Percentiles rank a stretch among this genome's conserved stretches.
These are phyloP conservation scores for Neuroscelio doddi DNA, from an alignment of 2,888 invertebrate species.

Conservation along the genomic window DNA sequence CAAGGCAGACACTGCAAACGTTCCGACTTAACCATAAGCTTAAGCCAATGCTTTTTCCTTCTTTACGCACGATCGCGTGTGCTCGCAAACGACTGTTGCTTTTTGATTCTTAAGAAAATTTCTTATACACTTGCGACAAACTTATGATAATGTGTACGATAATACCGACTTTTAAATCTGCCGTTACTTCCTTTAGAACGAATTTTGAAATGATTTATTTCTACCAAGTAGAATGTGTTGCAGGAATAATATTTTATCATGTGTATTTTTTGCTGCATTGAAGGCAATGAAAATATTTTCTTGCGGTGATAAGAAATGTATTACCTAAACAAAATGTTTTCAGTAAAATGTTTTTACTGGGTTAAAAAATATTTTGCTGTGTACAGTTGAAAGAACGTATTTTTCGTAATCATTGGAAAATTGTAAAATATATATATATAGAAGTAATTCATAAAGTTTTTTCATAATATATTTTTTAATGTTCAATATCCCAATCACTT, in stretches of 20 bases:
- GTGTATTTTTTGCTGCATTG: too few species aligned
- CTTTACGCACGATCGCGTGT: slow-evolving; percentile 13
- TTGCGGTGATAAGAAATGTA: too few species aligned
- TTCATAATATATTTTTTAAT: too few species aligned
- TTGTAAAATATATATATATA: too few species aligned
- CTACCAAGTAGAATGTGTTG: background rate
- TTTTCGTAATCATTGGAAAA: too few species aligned
- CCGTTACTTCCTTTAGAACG: background rate
- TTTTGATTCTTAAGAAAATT: background rate
- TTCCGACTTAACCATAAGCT: slow-evolving; percentile 6
- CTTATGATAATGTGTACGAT: slow-evolving; percentile 1
- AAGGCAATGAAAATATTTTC: background rate
- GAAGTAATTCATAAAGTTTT: too few species aligned
- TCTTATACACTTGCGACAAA: background rate
- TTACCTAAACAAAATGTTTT: too few species aligned
- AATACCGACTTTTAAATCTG: background rate
- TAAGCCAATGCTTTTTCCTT: background rate
- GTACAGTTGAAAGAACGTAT: too few species aligned
- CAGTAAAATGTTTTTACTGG: too few species aligned
- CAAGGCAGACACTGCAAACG: background rate
- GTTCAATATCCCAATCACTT: too few species aligned
- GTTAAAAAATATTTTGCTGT: too few species aligned
- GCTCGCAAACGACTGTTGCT: slow-evolving; percentile 5
- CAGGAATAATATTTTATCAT: background rate
- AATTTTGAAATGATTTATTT: background rate